Evolutionary conservation across 2,888 invertebrate species (phyloP).

Genomic region (Eurytoma californica): DNA sequence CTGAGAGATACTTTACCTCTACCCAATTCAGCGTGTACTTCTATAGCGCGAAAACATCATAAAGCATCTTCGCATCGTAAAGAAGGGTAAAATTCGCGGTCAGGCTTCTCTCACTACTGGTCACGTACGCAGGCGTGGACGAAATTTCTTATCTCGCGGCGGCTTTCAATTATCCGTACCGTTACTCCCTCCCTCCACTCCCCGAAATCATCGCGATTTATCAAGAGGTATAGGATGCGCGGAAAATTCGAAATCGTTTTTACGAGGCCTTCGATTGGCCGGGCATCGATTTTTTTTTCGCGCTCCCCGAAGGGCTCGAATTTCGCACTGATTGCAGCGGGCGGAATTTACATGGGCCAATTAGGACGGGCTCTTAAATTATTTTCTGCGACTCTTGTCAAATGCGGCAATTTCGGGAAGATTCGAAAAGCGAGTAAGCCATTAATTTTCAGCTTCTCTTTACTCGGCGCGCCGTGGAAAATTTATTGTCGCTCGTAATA

Average conservation of each 20-base stretch:
- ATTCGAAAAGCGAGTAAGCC: conserved; percentile 21
- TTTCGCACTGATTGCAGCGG: conserved; percentile 6
- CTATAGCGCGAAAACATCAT: too few relatives aligned
- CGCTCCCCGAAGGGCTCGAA: not conserved
- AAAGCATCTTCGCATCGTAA: too few relatives aligned
- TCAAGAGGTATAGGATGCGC: not conserved
- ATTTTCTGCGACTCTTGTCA: conserved; percentile 30
- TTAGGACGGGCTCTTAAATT: conserved; percentile 38
- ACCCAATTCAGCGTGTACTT: too few relatives aligned
- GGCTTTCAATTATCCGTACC: conserved; percentile 44
- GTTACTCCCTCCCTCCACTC: conserved; percentile 5
- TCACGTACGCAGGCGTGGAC: conserved; percentile 7
- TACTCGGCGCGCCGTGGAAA: not conserved
- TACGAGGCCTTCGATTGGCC: conserved; percentile 26
- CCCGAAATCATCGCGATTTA: not conserved
- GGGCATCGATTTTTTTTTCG: not conserved
- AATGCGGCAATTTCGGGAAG: not conserved
- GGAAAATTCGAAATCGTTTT: conserved; percentile 37
- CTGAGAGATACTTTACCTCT: too few relatives aligned
- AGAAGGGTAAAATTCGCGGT: too few relatives aligned
- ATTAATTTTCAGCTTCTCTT: conserved; percentile 1
- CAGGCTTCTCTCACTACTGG: conserved; percentile 2
- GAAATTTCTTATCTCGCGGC: conserved; percentile 32
- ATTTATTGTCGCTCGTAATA: conserved; percentile 20
- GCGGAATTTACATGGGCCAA: conserved; percentile 39